A percentile compares a stretch with the other conserved stretches of the same genome.
Conservation (phyloP, 1,140 invertebrate genomes). For the Drosophila tropicalis region DNA sequence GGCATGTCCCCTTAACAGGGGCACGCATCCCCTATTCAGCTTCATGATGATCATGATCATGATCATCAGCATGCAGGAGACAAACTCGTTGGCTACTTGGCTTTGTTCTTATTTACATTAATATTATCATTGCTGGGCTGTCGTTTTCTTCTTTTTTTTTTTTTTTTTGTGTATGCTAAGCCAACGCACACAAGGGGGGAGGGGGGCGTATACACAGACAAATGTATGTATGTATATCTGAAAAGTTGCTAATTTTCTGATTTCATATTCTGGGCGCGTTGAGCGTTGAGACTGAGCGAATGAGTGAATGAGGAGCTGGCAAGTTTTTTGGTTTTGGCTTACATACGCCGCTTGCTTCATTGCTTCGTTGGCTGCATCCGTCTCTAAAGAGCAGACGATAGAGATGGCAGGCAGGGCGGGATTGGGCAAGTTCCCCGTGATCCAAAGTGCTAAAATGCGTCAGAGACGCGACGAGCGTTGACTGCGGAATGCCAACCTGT, state of each 20-base stretch:
- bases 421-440: conserved; percentile 41
- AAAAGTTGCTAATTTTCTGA: conserved; percentile 40
- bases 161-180: conserved; percentile 46
- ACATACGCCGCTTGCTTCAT: conserved; percentile 12
- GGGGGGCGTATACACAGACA: too few species aligned
- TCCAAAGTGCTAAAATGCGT: conserved; percentile 67
- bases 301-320: conserved; percentile 12
- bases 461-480: conserved; percentile 50
- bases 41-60: background rate
- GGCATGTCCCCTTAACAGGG: background rate
- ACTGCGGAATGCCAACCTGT: conserved; percentile 56
- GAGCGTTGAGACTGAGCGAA: conserved; percentile 1
- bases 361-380: conserved; percentile 66
- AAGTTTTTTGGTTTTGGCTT: conserved; percentile 32
- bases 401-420: too few species aligned
- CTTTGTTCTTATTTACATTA: conserved; percentile 68
- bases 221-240: background rate
- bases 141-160: conserved; percentile 28
- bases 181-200: background rate
- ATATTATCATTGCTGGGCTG: conserved; percentile 56
- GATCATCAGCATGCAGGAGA: conserved; percentile 35
- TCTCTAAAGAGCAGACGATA: conserved; percentile 44
- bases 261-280: conserved; percentile 55
- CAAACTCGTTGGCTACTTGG: conserved; percentile 21
- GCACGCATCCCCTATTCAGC: background rate